phyloP scores from a whole-genome alignment of 2,888 invertebrate genomes.

The Julus scanicus region DNA sequence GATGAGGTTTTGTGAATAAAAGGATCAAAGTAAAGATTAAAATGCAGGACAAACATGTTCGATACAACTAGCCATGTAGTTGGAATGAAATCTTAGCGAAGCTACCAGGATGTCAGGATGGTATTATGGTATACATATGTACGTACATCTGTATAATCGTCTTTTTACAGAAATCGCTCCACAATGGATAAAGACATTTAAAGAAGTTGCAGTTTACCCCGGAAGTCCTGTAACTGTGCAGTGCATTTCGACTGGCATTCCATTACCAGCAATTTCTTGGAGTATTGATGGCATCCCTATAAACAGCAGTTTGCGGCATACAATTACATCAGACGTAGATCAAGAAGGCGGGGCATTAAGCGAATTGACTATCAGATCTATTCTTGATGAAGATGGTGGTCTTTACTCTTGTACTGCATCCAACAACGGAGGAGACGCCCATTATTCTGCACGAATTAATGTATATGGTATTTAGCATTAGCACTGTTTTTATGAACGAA shows the following conservation, averaged over 20 bases:
- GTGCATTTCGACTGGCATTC: slow-evolving; percentile 52
- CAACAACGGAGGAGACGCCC: slow-evolving; percentile 59
- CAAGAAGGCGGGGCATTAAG: slow-evolving; percentile 2
- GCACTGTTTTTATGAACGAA: not conserved
- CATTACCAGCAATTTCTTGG: slow-evolving; percentile 52
- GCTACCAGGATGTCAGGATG: too few relatives aligned
- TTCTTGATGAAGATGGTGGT: slow-evolving; percentile 59
- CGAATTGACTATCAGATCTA: not conserved
- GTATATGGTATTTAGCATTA: slow-evolving; percentile 59
- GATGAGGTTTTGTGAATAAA: too few relatives aligned
- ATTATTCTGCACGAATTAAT: slow-evolving; percentile 60
- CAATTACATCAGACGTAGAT: not conserved
- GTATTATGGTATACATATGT: too few relatives aligned
- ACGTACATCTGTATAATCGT: too few relatives aligned
- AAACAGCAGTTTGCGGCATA: not conserved
- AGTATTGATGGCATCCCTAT: slow-evolving; percentile 37
- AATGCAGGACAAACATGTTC: too few relatives aligned
- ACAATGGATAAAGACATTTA: slow-evolving; percentile 24
- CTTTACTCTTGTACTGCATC: slow-evolving; percentile 60
- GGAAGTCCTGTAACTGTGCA: not conserved
- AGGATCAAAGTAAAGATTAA: too few relatives aligned
- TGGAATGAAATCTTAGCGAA: too few relatives aligned
- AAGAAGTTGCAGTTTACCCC: slow-evolving; percentile 48
- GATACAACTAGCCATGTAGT: too few relatives aligned
- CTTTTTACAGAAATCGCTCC: slow-evolving; percentile 53